A percentile compares a stretch with the other conserved stretches of the same genome.
Conservation (phyloP, 2,797 vertebrate genomes). For the Sebastes baramenuke region DNA sequence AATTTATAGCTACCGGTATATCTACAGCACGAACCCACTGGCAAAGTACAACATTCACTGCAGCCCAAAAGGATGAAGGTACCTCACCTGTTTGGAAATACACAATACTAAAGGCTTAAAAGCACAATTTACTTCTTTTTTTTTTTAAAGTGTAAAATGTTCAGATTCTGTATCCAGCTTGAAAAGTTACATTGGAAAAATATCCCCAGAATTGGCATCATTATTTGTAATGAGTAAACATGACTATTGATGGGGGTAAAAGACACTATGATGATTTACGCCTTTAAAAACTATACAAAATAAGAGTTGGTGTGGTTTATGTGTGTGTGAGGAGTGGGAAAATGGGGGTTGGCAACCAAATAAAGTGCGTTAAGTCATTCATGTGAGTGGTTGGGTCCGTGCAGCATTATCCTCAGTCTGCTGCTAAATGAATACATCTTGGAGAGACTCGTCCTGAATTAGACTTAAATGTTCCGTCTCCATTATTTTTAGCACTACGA, state of each 20-base stretch:
- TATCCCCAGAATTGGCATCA: not conserved
- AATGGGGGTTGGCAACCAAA: conserved; percentile 6
- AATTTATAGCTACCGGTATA: conserved; percentile 1
- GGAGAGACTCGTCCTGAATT: conserved; percentile 32
- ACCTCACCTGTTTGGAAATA: conserved; percentile 10
- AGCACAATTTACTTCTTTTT: not conserved
- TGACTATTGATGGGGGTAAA: not conserved
- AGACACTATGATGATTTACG: not conserved
- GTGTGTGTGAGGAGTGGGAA: not conserved
- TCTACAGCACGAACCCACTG: conserved; percentile 2
- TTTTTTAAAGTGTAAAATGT: not conserved
- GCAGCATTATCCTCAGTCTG: conserved; percentile 22
- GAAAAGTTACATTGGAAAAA: not conserved
- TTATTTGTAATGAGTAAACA: not conserved
- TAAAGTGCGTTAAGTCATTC: conserved; percentile 58
- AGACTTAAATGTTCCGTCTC: conserved; percentile 52
- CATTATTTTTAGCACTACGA: conserved; percentile 22
- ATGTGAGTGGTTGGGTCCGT: conserved; percentile 30
- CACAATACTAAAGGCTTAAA: not conserved
- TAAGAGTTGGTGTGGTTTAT: not conserved
- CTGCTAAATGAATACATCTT: conserved; percentile 28
- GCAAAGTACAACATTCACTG: conserved; percentile 8
- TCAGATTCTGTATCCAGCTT: not conserved
- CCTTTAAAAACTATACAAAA: conserved; percentile 21
- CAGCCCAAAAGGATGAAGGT: not conserved